Conservation (phyloP, 2,113 vertebrate species). For the Amblyornis subalaris region DNA sequence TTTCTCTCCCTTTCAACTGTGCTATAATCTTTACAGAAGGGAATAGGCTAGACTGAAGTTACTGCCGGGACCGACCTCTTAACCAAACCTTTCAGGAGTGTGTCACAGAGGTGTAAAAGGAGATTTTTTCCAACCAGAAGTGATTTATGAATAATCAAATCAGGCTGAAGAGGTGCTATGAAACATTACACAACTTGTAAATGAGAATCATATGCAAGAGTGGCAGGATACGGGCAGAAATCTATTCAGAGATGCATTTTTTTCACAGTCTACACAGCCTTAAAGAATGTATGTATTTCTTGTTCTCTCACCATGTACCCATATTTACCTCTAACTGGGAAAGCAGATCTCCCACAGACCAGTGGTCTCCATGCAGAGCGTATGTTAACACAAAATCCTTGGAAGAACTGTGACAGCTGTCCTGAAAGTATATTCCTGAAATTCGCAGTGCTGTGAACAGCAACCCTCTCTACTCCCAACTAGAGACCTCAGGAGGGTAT, state of each 20-base stretch:
- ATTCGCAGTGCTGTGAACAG: not conserved
- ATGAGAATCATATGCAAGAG: not conserved
- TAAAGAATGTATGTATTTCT: not conserved
- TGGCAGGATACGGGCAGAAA: not conserved
- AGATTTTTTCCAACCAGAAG: not conserved
- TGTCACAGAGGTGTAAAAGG: not conserved
- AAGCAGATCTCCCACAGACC: not conserved
- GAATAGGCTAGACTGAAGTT: not conserved
- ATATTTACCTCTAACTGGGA: not conserved
- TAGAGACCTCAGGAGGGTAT: accelerated
- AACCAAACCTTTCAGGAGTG: not conserved
- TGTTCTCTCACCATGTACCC: not conserved
- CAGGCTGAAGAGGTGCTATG: not conserved
- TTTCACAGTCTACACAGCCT: not conserved
- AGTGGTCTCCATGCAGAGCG: not conserved
- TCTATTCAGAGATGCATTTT: not conserved
- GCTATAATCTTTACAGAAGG: not conserved
- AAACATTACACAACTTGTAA: not conserved
- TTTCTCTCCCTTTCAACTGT: not conserved
- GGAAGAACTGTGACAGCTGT: not conserved
- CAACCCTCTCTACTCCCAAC: not conserved
- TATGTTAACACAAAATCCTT: not conserved
- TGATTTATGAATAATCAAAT: not conserved
- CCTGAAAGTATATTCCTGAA: not conserved
- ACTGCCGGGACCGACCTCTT: accelerated